These are phyloP conservation scores for Brenthis daphne DNA, from an alignment of 2,888 invertebrate genomes.

Conservation along the genomic window DNA sequence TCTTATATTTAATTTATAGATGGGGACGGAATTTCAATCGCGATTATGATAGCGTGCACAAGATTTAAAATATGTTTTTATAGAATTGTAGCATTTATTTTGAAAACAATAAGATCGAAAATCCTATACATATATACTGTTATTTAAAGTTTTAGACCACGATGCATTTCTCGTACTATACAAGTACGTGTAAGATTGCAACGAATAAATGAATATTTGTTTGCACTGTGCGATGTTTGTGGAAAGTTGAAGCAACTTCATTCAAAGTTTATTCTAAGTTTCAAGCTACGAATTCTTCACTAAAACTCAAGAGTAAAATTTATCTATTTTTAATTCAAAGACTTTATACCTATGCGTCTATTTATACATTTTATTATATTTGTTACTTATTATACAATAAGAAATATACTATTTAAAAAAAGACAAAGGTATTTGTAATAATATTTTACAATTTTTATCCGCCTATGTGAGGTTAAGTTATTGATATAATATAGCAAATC, in stretches of 20 bases:
- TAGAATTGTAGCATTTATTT: conserved; percentile 8
- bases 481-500: no score
- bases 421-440: no score
- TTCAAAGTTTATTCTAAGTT: no score
- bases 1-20: conserved; percentile 20
- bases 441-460: no score
- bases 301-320: no score
- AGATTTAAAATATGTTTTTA: conserved; percentile 1
- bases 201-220: background rate
- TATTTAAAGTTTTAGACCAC: background rate
- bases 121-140: background rate
- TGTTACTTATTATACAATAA: no score
- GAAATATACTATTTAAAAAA: no score
- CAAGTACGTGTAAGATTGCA: background rate
- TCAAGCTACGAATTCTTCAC: no score
- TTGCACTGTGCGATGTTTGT: background rate
- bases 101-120: background rate
- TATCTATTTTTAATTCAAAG: no score
- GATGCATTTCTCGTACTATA: background rate
- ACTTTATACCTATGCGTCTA: no score
- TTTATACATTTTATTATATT: no score
- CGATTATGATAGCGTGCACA: background rate
- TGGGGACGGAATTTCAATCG: conserved; percentile 2
- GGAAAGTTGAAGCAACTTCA: background rate
- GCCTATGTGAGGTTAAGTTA: no score